These are phyloP conservation scores for Agonopterix subpropinquella DNA, from an alignment of 2,888 invertebrate species.

Conservation along the genomic window DNA sequence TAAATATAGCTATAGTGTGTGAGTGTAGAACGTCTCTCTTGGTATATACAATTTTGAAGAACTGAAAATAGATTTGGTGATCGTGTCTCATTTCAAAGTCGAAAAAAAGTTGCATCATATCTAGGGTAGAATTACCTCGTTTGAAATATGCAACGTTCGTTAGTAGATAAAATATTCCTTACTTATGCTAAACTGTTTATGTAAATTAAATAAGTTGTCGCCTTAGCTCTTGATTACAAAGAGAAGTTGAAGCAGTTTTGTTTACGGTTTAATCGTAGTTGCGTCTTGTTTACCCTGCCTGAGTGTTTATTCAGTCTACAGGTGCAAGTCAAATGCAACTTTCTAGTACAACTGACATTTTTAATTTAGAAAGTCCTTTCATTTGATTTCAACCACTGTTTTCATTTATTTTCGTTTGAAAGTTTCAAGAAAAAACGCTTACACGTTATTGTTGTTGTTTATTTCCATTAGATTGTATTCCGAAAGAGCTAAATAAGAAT, in stretches of 20 bases:
- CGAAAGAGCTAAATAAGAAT: no score
- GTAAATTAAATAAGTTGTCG: conserved; percentile 64
- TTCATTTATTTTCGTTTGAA: no score
- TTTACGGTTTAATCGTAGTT: conserved; percentile 55
- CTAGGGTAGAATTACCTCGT: not conserved
- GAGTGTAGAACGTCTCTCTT: no score
- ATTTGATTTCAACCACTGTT: no score
- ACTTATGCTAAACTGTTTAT: conserved; percentile 58
- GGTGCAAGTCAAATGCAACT: conserved; percentile 24
- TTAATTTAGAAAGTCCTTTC: conserved; percentile 3
- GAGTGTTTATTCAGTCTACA: conserved; percentile 34
- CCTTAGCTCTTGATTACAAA: conserved; percentile 61
- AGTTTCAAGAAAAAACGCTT: no score
- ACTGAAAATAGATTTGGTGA: no score
- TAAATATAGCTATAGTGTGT: no score
- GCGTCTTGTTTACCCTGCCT: conserved; percentile 32
- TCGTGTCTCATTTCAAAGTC: no score
- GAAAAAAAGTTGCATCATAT: no score
- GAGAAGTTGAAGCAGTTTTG: conserved; percentile 55
- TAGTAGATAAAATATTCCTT: conserved; percentile 39
- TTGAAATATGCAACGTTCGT: conserved; percentile 24
- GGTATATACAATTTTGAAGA: no score
- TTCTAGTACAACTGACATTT: conserved; percentile 3
- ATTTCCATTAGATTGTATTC: no score
- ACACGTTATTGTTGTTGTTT: no score